A percentile compares a stretch with the other conserved stretches of the same genome.
phyloP scores from a whole-genome alignment of 2,797 vertebrate genomes.

The Sibirionetta formosa region DNA sequence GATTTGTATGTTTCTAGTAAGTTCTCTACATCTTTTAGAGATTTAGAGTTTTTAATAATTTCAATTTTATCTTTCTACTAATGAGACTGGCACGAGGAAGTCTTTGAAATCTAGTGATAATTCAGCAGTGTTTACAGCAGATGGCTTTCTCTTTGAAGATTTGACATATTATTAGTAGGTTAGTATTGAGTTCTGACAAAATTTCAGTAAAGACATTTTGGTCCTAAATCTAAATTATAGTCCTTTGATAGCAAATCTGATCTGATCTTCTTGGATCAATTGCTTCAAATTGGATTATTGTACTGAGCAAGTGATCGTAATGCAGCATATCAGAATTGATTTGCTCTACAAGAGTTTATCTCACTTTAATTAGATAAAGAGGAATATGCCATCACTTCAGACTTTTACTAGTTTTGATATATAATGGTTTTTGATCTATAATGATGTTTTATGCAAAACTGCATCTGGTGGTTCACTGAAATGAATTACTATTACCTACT shows the following conservation, averaged over 20 bases:
- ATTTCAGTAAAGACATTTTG: constrained; percentile 35
- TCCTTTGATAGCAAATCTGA: constrained; percentile 36
- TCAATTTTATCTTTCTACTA: constrained; percentile 5
- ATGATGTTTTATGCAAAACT: constrained; percentile 29
- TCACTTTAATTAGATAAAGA: constrained; percentile 43
- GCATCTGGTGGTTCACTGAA: constrained; percentile 34
- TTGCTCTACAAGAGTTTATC: constrained; percentile 45
- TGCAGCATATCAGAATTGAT: constrained; percentile 6
- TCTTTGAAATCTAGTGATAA: constrained; percentile 40
- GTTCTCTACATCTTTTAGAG: background rate
- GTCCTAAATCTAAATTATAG: constrained; percentile 43
- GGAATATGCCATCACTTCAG: constrained; percentile 23
- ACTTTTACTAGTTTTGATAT: constrained; percentile 33
- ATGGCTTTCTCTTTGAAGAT: constrained; percentile 40
- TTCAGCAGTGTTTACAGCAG: constrained; percentile 26
- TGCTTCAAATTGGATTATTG: constrained; percentile 14
- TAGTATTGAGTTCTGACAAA: constrained; percentile 39
- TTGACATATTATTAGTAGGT: constrained; percentile 26
- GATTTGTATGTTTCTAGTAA: background rate
- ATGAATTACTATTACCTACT: constrained; percentile 16
- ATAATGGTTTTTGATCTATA: constrained; percentile 12
- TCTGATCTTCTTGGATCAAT: constrained; percentile 41
- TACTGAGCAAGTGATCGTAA: background rate
- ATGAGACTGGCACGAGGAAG: background rate
- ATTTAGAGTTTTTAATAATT: background rate